Evolutionary conservation across 2,113 vertebrate species (phyloP).

Genomic region (Cryptomyrus ogoouensis): DNA sequence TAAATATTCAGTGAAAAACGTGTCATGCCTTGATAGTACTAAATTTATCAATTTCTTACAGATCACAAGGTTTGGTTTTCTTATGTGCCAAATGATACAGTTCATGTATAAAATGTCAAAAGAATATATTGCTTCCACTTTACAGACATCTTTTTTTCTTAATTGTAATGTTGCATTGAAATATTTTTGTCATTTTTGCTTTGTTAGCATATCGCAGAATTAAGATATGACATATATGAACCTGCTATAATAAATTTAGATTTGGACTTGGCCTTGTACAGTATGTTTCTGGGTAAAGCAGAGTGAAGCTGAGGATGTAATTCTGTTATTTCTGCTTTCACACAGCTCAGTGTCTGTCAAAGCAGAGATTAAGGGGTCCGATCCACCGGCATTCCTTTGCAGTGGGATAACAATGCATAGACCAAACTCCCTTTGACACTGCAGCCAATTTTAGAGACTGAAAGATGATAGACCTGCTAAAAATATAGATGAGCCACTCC

Average conservation of each 20-base stretch:
- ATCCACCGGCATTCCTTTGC: not conserved
- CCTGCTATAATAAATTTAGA: not conserved
- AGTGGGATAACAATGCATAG: not conserved
- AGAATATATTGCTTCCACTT: not conserved
- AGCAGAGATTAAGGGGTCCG: not conserved
- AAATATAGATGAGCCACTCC: conserved; percentile 10
- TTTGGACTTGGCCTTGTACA: not conserved
- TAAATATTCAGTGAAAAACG: not conserved
- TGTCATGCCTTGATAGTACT: not conserved
- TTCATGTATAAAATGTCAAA: not conserved
- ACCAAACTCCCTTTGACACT: not conserved
- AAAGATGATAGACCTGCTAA: conserved; percentile 2
- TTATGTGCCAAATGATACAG: not conserved
- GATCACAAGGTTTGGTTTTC: not conserved
- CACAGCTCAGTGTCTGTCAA: not conserved
- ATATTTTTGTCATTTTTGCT: not conserved
- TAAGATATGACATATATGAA: not conserved
- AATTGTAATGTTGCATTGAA: not conserved
- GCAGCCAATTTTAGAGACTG: conserved; percentile 5
- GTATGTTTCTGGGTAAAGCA: not conserved
- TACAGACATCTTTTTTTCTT: not conserved
- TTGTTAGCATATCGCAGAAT: not conserved
- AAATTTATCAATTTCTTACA: not conserved
- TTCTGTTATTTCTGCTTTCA: not conserved
- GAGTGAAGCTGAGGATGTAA: not conserved